Base-by-base conservation (phyloP, 1,140 invertebrate genomes). In the Drosophila carrolli region DNA sequence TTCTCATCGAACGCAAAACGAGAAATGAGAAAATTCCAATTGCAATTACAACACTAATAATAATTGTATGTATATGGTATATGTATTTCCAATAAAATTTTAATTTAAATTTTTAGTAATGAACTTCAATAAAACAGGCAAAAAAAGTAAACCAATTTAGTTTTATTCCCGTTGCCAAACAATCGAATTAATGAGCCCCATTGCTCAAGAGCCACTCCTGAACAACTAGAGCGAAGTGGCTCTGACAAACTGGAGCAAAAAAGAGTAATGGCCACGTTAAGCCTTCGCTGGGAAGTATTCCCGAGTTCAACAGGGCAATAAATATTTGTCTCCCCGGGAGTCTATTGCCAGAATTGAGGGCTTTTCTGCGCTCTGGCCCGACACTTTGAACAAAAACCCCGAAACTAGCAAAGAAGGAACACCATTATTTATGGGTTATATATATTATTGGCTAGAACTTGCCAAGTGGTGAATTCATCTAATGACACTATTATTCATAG, bases 51-150 rank as follows among this genome's bases (percentile, higher is more conserved):
- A 77, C 58, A 70, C 65, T 61, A 77, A 62, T 55, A 77, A 76
- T 67, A 75, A 76, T 51, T 75, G 53, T 75, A 65, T 75, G 72
- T 65, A 75, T 76, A 75, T 75, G 73, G 74, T 76, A 77, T 77
- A 78, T 78, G 66, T 78, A 78, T 59, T 78, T 78, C 75, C 65
- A 78, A 72, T 78, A 72, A 76, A 56, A 70, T 71, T 77, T 77
- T 77, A 57, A 63, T 78, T 78, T 78, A 63, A 75, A 75, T 71
- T 78, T 72, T 78, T 78, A 78, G 75, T 78, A 78, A 78, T 78
- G 78, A 78, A 78, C 75, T 77, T 77, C 63, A 77, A 78, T 78
- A 78, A 78, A 78, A 78, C 37, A 47, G 72, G 16, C 44, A 58
- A 71, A 76, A 71, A 76, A 76, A 71, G 47, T 29, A 63, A 23